phyloP scores from a whole-genome alignment of 2,797 vertebrate species.

The Antennarius maculatus region DNA sequence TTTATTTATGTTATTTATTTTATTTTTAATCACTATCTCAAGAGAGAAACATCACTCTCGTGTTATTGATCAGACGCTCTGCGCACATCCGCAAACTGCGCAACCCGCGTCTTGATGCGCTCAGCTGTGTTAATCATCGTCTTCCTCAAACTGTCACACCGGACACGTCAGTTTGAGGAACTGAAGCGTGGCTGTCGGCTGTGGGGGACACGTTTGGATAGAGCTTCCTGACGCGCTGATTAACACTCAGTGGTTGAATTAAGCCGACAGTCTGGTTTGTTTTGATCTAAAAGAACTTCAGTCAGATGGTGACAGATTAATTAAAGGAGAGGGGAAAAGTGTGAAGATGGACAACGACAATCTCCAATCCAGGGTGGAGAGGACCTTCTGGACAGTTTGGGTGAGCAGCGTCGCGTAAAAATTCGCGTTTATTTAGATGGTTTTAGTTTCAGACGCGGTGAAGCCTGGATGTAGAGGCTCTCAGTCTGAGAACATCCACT shows the following conservation, averaged over 20 bases:
- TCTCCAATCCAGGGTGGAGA: conserved; percentile 53
- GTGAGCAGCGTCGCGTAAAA: conserved; percentile 59
- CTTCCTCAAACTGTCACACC: conserved; percentile 66
- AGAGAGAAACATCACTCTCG: too few relatives aligned
- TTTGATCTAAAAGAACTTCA: background rate
- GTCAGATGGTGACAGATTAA: conserved; percentile 5
- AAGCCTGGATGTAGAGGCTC: background rate
- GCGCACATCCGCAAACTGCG: conserved; percentile 42
- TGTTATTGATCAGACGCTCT: background rate
- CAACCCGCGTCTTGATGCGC: background rate
- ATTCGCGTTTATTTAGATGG: too few relatives aligned
- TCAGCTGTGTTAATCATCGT: conserved; percentile 40
- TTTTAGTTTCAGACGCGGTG: background rate
- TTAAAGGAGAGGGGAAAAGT: background rate
- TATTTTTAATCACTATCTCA: too few relatives aligned
- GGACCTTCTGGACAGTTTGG: conserved; percentile 78
- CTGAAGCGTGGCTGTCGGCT: conserved; percentile 9
- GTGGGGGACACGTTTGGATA: background rate
- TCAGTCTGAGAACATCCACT: too few relatives aligned
- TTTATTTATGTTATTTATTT: too few relatives aligned
- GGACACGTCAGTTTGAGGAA: conserved; percentile 55
- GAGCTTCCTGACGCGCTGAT: background rate
- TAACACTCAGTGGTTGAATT: rapidly evolving
- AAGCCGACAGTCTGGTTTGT: background rate
- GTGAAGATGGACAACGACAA: conserved; percentile 68